Conservation (phyloP, 2,113 vertebrate genomes). For the Sphaerodactylus townsendi region DNA sequence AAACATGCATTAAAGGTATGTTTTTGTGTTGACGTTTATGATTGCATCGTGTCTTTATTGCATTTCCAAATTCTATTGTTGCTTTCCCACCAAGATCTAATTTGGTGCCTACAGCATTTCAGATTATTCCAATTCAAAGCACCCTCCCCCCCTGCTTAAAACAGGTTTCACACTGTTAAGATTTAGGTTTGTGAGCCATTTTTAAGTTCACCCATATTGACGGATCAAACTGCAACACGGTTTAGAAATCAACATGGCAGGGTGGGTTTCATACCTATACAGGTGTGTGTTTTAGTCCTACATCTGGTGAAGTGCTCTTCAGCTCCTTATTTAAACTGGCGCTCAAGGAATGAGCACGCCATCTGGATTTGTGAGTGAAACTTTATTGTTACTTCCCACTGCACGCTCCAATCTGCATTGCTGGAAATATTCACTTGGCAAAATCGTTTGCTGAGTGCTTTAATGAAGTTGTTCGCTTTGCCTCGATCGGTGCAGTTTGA, state of each 20-base stretch:
- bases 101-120: constrained; percentile 51
- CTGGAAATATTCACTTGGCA: neutral
- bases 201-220: constrained; percentile 29
- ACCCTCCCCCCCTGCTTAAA: constrained; percentile 49
- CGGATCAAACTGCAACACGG: neutral
- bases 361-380: neutral
- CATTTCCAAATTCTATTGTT: constrained; percentile 50
- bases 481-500: neutral
- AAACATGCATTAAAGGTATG: constrained; percentile 58
- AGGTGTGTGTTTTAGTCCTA: neutral
- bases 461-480: neutral
- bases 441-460: neutral
- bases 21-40: constrained; percentile 59
- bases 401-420: neutral
- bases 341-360: neutral
- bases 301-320: neutral
- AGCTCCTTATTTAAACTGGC: neutral
- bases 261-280: constrained; percentile 19
- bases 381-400: neutral
- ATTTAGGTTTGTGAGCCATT: constrained; percentile 19
- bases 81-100: constrained; percentile 42
- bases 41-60: constrained; percentile 51
- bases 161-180: constrained; percentile 33
- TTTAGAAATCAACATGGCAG: constrained; percentile 15
- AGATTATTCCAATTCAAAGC: neutral